A percentile compares a stretch with the other conserved stretches of the same genome.
phyloP scores from a whole-genome alignment of 1,140 invertebrate species.

The Pararge aegeria region DNA sequence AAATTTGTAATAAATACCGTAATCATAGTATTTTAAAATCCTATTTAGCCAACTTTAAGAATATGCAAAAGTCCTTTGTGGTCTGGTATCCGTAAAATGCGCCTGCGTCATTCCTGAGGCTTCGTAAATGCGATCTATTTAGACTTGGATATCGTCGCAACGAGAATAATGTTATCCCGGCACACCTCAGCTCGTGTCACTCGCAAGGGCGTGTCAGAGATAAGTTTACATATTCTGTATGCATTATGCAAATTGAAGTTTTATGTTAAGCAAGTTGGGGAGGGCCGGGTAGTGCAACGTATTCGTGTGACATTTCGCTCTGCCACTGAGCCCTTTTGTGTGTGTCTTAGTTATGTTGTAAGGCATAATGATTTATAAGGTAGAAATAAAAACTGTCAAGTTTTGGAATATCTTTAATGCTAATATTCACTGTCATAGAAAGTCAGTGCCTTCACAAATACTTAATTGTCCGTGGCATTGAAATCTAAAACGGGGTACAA shows the following conservation, averaged over 20 bases:
- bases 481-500: too few species aligned
- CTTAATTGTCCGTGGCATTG: too few species aligned
- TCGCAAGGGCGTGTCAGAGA: slow-evolving; percentile 70
- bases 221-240: slow-evolving; percentile 78
- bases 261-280: slow-evolving; percentile 65
- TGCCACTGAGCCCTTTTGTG: slow-evolving; percentile 28
- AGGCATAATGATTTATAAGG: too few species aligned
- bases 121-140: slow-evolving; percentile 68
- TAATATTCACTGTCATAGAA: too few species aligned
- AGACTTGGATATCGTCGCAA: slow-evolving; percentile 66
- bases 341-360: not conserved
- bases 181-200: slow-evolving; percentile 70
- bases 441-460: too few species aligned
- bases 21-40: too few species aligned
- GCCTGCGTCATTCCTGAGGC: slow-evolving; percentile 23
- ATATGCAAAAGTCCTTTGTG: not conserved
- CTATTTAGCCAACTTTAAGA: too few species aligned
- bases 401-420: too few species aligned
- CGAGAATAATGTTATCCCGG: slow-evolving; percentile 74
- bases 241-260: slow-evolving; percentile 77
- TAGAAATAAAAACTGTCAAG: too few species aligned
- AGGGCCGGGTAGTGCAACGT: slow-evolving; percentile 29
- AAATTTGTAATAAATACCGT: too few species aligned
- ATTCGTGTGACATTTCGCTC: slow-evolving; percentile 40
- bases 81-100: not conserved